These are phyloP conservation scores for Eupithecia centaureata DNA, from an alignment of 2,888 invertebrate genomes.

Conservation along the genomic window DNA sequence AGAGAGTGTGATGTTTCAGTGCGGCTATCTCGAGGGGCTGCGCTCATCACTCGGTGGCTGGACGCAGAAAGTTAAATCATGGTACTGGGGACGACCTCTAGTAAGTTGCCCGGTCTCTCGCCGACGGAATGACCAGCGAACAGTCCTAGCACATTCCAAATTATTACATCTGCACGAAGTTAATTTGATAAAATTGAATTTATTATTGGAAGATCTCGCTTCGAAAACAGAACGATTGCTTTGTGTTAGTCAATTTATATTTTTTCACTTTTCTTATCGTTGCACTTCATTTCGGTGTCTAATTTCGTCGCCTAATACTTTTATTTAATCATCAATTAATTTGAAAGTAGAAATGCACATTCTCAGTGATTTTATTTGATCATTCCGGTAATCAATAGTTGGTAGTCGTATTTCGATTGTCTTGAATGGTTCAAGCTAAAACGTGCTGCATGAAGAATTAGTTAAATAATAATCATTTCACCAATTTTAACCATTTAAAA, in stretches of 20 bases:
- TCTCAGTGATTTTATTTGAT: constrained; percentile 56
- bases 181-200: constrained; percentile 54
- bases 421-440: constrained; percentile 68
- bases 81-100: constrained; percentile 98
- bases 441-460: constrained; percentile 71
- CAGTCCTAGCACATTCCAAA: constrained; percentile 81
- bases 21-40: constrained; percentile 96
- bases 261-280: constrained; percentile 74
- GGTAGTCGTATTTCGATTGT: constrained; percentile 71
- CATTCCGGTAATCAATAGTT: constrained; percentile 71
- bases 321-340: constrained; percentile 59
- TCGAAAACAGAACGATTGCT: constrained; percentile 75
- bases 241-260: constrained; percentile 72
- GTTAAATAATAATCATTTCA: constrained; percentile 52
- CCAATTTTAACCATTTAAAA: constrained; percentile 44
- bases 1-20: constrained; percentile 88
- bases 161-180: constrained; percentile 80
- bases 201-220: constrained; percentile 76
- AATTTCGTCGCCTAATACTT: constrained; percentile 62
- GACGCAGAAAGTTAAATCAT: constrained; percentile 98
- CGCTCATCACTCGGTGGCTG: constrained; percentile 97
- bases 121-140: constrained; percentile 73
- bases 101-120: constrained; percentile 89
- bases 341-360: constrained; percentile 67
- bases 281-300: constrained; percentile 79